Percentiles rank a stretch among this genome's conserved stretches.
These are phyloP conservation scores for Athalia circularis DNA, from an alignment of 2,888 invertebrate species.

Conservation along the genomic window DNA sequence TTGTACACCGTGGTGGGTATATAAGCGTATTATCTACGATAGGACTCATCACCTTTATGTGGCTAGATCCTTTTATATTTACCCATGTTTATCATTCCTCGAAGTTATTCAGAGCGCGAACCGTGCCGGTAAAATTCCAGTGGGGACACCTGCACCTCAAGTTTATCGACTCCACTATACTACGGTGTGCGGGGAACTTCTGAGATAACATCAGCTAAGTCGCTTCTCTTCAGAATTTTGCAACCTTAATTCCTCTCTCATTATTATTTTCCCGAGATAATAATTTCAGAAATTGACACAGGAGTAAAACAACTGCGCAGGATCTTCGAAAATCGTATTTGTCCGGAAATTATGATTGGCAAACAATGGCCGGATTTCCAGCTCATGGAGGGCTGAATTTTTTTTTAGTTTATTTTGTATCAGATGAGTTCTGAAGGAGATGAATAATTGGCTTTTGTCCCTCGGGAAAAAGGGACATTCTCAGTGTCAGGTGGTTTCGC, in stretches of 20 bases:
- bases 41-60: background rate
- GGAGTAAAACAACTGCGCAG: too few relatives aligned
- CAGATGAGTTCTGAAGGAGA: background rate
- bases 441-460: conserved; percentile 19
- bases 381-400: background rate
- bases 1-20: too few relatives aligned
- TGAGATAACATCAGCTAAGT: too few relatives aligned
- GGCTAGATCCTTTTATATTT: conserved; percentile 24
- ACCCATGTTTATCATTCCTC: conserved; percentile 30
- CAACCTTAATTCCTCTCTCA: too few relatives aligned
- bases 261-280: too few relatives aligned
- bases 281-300: too few relatives aligned
- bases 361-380: too few relatives aligned
- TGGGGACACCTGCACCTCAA: background rate
- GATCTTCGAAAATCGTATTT: too few relatives aligned
- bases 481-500: conserved; percentile 3
- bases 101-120: conserved; percentile 21
- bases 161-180: background rate
- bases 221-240: too few relatives aligned
- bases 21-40: conserved; percentile 12
- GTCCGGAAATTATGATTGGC: too few relatives aligned
- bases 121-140: background rate
- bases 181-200: too few relatives aligned
- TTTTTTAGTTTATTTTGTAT: background rate
- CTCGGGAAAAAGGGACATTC: background rate